phyloP scores from a whole-genome alignment of 2,888 invertebrate species.

The Amphipoea oculea region DNA sequence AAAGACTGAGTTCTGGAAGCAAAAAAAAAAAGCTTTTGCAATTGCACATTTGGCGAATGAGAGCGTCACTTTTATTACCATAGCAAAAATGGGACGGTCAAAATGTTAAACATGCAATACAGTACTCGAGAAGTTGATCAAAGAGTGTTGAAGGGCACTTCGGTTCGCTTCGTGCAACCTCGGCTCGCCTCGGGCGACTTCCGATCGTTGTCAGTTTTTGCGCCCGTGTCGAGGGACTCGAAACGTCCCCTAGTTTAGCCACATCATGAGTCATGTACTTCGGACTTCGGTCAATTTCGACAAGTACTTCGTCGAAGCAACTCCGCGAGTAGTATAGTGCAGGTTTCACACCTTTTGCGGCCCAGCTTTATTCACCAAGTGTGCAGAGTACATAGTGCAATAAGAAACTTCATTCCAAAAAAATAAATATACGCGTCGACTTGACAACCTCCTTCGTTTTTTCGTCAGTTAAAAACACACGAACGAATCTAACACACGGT shows the following conservation, averaged over 20 bases:
- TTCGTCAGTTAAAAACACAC: background rate
- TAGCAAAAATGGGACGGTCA: background rate
- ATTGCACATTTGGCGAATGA: background rate
- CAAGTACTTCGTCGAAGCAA: background rate
- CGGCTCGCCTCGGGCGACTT: background rate
- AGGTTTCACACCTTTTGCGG: background rate
- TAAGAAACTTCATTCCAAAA: background rate
- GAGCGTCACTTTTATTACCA: background rate
- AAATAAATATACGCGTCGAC: too few species aligned
- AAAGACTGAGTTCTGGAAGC: background rate
- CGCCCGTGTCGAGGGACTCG: background rate
- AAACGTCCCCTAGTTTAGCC: background rate
- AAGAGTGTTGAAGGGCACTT: background rate
- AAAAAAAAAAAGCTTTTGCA: background rate
- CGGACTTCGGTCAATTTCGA: background rate
- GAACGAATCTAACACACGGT: slow-evolving; percentile 29
- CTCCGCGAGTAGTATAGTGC: background rate
- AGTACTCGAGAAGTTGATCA: background rate
- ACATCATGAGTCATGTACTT: background rate
- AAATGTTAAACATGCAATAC: background rate
- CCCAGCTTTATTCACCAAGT: background rate
- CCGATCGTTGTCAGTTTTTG: background rate
- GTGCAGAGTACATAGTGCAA: background rate
- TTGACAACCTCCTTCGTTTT: too few species aligned
- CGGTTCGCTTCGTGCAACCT: background rate